phyloP scores from a whole-genome alignment of 2,888 invertebrate genomes.

The Caenorhabditis japonica region DNA sequence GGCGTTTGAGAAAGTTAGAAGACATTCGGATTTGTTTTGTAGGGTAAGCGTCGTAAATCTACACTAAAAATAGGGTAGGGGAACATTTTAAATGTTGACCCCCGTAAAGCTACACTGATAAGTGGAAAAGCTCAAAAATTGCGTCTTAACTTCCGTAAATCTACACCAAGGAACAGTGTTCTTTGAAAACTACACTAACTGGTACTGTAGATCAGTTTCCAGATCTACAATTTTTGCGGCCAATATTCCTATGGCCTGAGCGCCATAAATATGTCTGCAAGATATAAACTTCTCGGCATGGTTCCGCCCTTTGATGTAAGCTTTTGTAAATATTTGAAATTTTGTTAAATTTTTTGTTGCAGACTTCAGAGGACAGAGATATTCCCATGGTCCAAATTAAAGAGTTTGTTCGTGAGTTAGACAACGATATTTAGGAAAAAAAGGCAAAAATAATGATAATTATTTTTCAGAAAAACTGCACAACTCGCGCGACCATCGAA shows the following conservation, averaged over 20 bases:
- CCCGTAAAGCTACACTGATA: no score
- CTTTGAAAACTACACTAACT: background rate
- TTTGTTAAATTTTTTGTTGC: no score
- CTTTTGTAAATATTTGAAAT: background rate
- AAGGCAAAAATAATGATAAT: background rate
- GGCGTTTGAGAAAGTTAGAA: slow-evolving; percentile 32
- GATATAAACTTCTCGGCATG: slow-evolving; percentile 35
- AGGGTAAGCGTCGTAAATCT: slow-evolving; percentile 2
- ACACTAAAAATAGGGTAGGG: background rate
- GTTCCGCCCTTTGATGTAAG: slow-evolving; percentile 43
- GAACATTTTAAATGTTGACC: no score
- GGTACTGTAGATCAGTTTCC: background rate
- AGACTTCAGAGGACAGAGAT: slow-evolving; percentile 1
- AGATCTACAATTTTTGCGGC: slow-evolving; percentile 28
- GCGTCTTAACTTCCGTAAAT: no score
- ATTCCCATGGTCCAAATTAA: slow-evolving; percentile 6
- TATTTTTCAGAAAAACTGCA: slow-evolving; percentile 18
- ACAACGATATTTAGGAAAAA: background rate
- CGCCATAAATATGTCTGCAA: slow-evolving; percentile 19
- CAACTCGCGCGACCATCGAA: background rate
- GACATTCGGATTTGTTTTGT: slow-evolving; percentile 24
- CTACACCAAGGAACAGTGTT: no score
- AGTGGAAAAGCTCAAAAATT: background rate
- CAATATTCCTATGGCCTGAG: slow-evolving; percentile 29
- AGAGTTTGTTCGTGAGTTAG: slow-evolving; percentile 33